Conservation (phyloP, 2,888 invertebrate genomes). For the Coenonympha arcania region DNA sequence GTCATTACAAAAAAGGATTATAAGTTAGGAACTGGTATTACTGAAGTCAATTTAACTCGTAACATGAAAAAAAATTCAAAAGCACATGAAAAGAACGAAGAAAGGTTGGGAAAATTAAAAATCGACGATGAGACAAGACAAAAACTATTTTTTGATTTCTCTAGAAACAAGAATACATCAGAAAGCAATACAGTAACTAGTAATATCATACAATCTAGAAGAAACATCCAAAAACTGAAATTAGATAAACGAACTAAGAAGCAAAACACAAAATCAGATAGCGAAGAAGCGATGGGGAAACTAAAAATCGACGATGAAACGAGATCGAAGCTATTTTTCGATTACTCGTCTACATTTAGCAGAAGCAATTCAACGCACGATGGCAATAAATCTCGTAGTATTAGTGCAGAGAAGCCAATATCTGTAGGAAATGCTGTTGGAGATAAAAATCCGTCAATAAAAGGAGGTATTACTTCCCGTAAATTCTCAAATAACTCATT, state of each 20-base stretch:
- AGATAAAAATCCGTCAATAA: conserved; percentile 20
- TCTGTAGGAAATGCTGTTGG: conserved; percentile 18
- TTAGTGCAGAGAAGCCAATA: neutral
- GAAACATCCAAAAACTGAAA: too few relatives aligned
- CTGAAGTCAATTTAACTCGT: too few relatives aligned
- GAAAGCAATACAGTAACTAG: neutral
- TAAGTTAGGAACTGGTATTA: neutral
- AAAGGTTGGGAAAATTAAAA: neutral
- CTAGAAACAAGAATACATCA: neutral
- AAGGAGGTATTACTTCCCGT: conserved; percentile 9
- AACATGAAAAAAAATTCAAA: neutral
- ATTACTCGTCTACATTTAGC: conserved; percentile 57
- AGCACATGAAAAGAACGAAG: neutral
- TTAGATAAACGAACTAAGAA: neutral
- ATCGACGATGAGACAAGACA: neutral
- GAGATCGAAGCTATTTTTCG: conserved; percentile 48
- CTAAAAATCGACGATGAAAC: conserved; percentile 56
- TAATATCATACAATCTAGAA: neutral
- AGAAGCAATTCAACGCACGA: conserved; percentile 32
- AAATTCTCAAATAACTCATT: conserved; percentile 37
- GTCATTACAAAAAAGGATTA: neutral
- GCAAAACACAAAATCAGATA: conserved; percentile 14
- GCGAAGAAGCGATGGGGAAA: conserved; percentile 52
- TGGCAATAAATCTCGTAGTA: neutral
- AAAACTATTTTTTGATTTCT: neutral